These are phyloP conservation scores for Microtus ochrogaster DNA, from an alignment of 2,113 vertebrate species.

Conservation along the genomic window DNA sequence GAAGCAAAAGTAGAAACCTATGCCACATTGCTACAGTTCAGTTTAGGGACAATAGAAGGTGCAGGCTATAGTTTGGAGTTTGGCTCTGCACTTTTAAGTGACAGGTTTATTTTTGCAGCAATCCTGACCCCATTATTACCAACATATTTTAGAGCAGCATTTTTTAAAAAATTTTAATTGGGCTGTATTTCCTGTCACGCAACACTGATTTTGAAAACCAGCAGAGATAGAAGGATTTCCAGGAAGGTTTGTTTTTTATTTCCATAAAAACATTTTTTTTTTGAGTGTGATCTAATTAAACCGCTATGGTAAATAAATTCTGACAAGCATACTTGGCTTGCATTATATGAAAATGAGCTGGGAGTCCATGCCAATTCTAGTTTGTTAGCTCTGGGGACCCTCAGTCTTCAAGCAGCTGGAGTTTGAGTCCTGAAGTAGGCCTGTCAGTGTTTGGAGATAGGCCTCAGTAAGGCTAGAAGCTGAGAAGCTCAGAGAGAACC, in stretches of 20 bases:
- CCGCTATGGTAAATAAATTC: slow-evolving; percentile 58
- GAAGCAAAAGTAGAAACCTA: not conserved
- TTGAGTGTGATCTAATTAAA: slow-evolving; percentile 45
- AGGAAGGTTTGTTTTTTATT: slow-evolving; percentile 45
- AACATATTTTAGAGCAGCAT: slow-evolving; percentile 22
- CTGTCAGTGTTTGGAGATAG: not conserved
- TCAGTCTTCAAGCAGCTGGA: slow-evolving; percentile 49
- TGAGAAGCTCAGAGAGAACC: not conserved
- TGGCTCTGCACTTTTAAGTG: not conserved
- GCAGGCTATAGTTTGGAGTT: not conserved
- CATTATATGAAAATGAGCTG: slow-evolving; percentile 25
- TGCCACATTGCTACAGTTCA: not conserved
- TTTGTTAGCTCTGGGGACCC: slow-evolving; percentile 36
- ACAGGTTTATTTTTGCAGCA: slow-evolving; percentile 5
- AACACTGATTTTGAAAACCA: slow-evolving; percentile 49
- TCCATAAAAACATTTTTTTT: not conserved
- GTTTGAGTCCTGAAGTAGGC: slow-evolving; percentile 60
- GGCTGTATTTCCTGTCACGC: not conserved
- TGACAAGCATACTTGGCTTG: slow-evolving; percentile 57
- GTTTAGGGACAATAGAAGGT: not conserved
- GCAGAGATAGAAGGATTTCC: slow-evolving; percentile 2
- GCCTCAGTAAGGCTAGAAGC: not conserved
- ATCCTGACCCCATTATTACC: slow-evolving; percentile 19
- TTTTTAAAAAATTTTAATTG: not conserved
- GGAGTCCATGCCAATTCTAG: not conserved